Percentiles rank a stretch among this genome's conserved stretches.
These are phyloP conservation scores for Pomatorhinus ruficollis DNA, from an alignment of 2,113 vertebrate genomes.

Conservation along the genomic window DNA sequence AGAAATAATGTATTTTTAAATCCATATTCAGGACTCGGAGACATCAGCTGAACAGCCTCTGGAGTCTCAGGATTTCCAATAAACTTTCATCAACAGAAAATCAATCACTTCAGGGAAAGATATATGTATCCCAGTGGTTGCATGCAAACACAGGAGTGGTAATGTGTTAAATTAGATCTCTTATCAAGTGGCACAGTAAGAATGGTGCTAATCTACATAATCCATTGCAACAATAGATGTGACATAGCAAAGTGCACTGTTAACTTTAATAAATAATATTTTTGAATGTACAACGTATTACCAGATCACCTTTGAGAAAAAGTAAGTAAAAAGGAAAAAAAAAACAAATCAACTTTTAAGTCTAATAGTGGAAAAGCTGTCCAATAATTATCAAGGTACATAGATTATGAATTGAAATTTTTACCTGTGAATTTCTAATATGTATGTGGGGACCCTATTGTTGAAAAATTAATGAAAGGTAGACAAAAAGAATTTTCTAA, in stretches of 20 bases:
- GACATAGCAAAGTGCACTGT: not conserved
- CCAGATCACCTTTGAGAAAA: not conserved
- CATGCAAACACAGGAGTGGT: not conserved
- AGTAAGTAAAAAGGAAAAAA: not conserved
- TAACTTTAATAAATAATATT: slow-evolving; percentile 5
- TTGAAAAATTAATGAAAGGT: slow-evolving; percentile 4
- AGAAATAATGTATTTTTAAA: slow-evolving; percentile 28
- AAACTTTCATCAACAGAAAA: slow-evolving; percentile 50
- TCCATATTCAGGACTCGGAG: not conserved
- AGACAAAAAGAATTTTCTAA: slow-evolving; percentile 16
- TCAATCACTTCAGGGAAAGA: slow-evolving; percentile 37
- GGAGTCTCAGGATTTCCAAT: slow-evolving; percentile 35
- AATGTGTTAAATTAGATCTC: slow-evolving; percentile 8
- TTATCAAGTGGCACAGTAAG: not conserved
- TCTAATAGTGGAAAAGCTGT: not conserved
- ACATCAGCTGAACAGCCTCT: slow-evolving; percentile 25
- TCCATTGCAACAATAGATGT: not conserved
- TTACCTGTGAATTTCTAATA: not conserved
- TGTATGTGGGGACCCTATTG: not conserved
- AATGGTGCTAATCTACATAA: not conserved
- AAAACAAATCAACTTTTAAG: not conserved
- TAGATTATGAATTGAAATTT: not conserved
- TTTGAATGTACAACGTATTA: not conserved
- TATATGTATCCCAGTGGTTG: not conserved
- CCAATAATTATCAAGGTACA: not conserved